phyloP scores from a whole-genome alignment of 2,888 invertebrate species.

The Netelia inedita region DNA sequence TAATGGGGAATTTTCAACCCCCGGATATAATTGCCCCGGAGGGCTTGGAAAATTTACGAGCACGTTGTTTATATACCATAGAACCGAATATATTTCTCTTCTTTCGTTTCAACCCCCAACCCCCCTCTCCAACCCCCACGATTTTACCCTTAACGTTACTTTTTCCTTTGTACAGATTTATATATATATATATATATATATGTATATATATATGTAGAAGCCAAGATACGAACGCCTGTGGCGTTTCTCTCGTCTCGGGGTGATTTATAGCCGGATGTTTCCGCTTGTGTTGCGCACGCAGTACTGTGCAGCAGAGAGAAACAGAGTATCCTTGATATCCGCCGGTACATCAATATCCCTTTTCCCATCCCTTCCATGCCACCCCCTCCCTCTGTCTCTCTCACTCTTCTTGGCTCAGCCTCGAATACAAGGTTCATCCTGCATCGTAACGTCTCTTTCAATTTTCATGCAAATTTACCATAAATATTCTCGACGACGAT shows the following conservation, averaged over 20 bases:
- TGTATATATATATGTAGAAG: neutral
- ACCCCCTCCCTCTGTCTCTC: neutral
- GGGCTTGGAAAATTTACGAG: constrained; percentile 38
- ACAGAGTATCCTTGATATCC: constrained; percentile 68
- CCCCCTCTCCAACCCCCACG: no score
- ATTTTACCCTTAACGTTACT: neutral
- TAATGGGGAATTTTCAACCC: no score
- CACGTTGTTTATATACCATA: neutral
- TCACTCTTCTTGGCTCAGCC: constrained; percentile 16
- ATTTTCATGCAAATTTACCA: constrained; percentile 72
- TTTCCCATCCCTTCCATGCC: constrained; percentile 2
- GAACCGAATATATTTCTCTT: neutral
- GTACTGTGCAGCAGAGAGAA: constrained; percentile 31
- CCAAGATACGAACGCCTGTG: constrained; percentile 37
- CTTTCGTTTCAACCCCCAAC: neutral
- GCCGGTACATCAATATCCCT: constrained; percentile 68
- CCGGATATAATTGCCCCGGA: constrained; percentile 24
- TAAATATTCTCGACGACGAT: constrained; percentile 44
- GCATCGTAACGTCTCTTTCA: constrained; percentile 63
- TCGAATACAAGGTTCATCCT: constrained; percentile 44
- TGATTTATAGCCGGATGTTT: constrained; percentile 61
- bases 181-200: neutral
- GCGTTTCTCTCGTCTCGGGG: constrained; percentile 48
- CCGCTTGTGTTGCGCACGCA: constrained; percentile 52
- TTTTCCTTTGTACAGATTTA: neutral